phyloP scores from a whole-genome alignment of 1,140 invertebrate species.

The Zaprionus ghesquierei region DNA sequence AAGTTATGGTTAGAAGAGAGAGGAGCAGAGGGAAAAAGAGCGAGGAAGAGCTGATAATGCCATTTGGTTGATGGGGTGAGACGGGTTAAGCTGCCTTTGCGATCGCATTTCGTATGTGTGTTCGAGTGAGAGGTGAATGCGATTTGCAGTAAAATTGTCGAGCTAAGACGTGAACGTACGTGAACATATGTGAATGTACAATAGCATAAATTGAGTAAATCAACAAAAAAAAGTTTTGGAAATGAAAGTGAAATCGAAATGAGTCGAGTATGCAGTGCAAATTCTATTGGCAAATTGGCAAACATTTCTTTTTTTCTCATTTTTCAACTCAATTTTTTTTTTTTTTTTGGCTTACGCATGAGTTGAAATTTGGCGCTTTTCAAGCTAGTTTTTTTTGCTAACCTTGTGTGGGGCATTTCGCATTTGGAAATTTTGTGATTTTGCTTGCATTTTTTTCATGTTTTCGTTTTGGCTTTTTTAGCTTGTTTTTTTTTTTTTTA shows the following conservation, averaged over 20 bases:
- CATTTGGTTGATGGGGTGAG: not conserved
- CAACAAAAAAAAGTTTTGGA: not conserved
- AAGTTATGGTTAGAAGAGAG: not conserved
- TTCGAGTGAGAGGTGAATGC: conserved; percentile 5
- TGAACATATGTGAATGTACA: conserved; percentile 1
- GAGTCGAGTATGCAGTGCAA: conserved; percentile 58
- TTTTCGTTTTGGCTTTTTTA: conserved; percentile 33
- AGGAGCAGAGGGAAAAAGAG: not conserved
- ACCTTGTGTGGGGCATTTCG: conserved; percentile 75
- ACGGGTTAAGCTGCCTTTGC: not conserved
- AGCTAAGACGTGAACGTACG: conserved; percentile 3
- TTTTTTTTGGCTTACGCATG: conserved; percentile 7
- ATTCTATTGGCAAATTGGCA: conserved; percentile 57
- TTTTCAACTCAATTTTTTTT: conserved; percentile 9
- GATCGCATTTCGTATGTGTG: not conserved
- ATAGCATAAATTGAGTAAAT: not conserved
- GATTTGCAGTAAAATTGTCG: conserved; percentile 6
- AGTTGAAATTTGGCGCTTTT: conserved; percentile 29
- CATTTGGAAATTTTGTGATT: conserved; percentile 78
- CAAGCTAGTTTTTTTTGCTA: conserved; percentile 53
- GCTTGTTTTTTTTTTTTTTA: conserved; percentile 9
- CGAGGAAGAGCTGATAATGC: not conserved
- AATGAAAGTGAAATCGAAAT: conserved; percentile 22
- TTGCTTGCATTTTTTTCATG: conserved; percentile 69
- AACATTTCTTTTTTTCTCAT: conserved; percentile 12